Base-by-base conservation (phyloP, 2,797 vertebrate genomes). In the Gephyroberyx darwinii region DNA sequence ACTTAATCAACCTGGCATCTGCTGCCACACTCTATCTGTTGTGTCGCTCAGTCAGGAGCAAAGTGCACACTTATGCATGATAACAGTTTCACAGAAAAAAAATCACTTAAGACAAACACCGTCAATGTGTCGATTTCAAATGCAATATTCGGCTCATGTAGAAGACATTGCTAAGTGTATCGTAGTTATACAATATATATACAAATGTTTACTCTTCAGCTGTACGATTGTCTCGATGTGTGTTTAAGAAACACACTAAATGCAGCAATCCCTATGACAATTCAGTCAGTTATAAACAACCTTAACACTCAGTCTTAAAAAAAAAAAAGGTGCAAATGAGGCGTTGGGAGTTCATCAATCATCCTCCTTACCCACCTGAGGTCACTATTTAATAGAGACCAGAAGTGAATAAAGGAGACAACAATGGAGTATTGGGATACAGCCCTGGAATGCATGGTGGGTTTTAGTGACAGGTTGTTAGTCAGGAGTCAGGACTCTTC, bases 401-500 rank as follows among this genome's bases (percentile, higher is more conserved):
- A 19, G 33, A 31, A 7, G 31, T 9, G 4, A 45, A n/a, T 35
- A 33, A 30, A 30, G 41, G 39, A 65, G 9, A 26, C 20, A 5
- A 14, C 19, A 35, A 17, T 8, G 19, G 6, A 37, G 31, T 56
- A n/a, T 47, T 71, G 52, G 43, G 31, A 56, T 17, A 13, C 22
- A 17, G 33, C 61, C 47, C 61, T 78, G 92, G 89, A 93, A 93
- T 93, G 90, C 86, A 56, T 74, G 16, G 50, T n/a, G 22, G 41
- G 16, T 74, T 60, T 51, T 26, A 62, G 8, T 39, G 30, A 60
- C 56, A 69, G 64, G 60, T 48, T 33, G 9, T 30, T 19, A 14
- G 53, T 17, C 2, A 10, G 55, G 54, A 60, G 64, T 94, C 91
- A 93, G 30, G 89, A 86, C 72, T 90, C 88, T 52, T 88, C 91